A percentile compares a stretch with the other conserved stretches of the same genome.
These are phyloP conservation scores for Drosophila kambysellisi DNA, from an alignment of 2,888 invertebrate genomes.

Conservation along the genomic window DNA sequence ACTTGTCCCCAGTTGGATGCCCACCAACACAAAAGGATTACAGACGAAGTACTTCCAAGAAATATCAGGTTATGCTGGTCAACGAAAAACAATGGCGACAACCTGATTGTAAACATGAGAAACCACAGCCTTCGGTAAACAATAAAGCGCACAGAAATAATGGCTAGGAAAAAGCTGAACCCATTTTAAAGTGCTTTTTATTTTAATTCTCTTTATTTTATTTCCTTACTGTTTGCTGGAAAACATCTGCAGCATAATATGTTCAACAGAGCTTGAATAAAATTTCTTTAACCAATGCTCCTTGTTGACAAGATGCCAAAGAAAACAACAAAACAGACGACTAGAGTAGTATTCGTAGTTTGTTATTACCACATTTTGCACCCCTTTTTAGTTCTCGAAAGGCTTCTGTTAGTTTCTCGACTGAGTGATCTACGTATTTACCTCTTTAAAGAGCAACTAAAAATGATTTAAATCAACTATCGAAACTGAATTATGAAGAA, in stretches of 20 bases:
- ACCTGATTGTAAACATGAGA: slow-evolving; percentile 27
- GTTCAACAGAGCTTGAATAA: slow-evolving; percentile 28
- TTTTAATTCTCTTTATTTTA: neutral
- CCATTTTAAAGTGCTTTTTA: slow-evolving; percentile 1
- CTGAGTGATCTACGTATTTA: neutral
- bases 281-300: slow-evolving; percentile 21
- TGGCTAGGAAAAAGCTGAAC: neutral
- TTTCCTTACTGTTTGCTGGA: slow-evolving; percentile 2
- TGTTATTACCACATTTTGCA: neutral
- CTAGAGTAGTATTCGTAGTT: slow-evolving; percentile 7
- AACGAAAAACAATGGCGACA: slow-evolving; percentile 37
- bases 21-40: slow-evolving; percentile 6
- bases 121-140: slow-evolving; percentile 23
- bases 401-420: neutral
- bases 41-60: slow-evolving; percentile 18
- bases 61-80: slow-evolving; percentile 36
- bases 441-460: neutral
- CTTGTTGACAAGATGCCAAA: slow-evolving; percentile 57
- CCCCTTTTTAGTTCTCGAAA: slow-evolving; percentile 5
- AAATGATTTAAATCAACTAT: neutral
- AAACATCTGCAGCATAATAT: slow-evolving; percentile 39
- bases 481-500: neutral
- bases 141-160: slow-evolving; percentile 8
- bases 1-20: neutral
- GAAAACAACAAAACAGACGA: slow-evolving; percentile 49